phyloP scores from a whole-genome alignment of 2,113 vertebrate species.

The pig (Sus scrofa) region DNA sequence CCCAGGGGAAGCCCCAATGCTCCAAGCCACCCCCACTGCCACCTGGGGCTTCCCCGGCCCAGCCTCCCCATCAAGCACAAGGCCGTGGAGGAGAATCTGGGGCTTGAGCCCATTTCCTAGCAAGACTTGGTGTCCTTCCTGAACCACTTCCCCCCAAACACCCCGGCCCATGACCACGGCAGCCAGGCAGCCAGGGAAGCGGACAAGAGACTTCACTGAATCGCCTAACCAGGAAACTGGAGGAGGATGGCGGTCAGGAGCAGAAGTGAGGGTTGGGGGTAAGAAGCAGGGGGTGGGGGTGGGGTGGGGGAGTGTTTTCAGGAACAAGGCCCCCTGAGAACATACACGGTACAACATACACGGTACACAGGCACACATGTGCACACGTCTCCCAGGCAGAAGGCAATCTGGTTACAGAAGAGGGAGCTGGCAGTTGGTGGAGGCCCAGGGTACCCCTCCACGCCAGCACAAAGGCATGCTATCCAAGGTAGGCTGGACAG shows the following conservation, averaged over 20 bases:
- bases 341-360: neutral
- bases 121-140: neutral
- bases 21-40: constrained; percentile 51
- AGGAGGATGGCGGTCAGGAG: neutral
- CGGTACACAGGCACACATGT: neutral
- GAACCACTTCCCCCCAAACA: neutral
- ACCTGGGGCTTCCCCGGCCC: constrained; percentile 52
- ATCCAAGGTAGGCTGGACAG: neutral
- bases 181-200: neutral
- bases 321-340: neutral
- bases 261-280: neutral
- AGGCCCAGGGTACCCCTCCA: neutral
- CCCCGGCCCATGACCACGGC: neutral
- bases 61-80: constrained; percentile 18
- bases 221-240: neutral
- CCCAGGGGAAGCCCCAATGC: constrained; percentile 63
- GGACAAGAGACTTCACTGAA: neutral
- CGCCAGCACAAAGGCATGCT: neutral
- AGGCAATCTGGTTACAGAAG: neutral
- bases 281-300: no score
- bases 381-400: neutral
- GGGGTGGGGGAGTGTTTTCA: neutral
- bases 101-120: neutral
- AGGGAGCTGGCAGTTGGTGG: neutral
- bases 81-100: neutral